Conservation (phyloP, 2,888 invertebrate species). For the Alsophila aescularia region DNA sequence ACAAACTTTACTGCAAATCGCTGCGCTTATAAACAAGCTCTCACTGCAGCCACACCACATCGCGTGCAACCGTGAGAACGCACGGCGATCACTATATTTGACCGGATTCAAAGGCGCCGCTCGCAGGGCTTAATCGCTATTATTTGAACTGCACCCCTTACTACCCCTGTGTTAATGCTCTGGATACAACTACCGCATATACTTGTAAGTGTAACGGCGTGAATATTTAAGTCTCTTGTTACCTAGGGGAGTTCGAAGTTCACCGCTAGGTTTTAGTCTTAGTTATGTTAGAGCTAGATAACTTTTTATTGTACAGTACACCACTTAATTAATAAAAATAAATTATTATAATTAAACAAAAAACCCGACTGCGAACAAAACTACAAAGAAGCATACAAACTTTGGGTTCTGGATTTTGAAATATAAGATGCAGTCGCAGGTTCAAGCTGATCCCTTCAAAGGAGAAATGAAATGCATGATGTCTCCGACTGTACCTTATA, state of each 20-base stretch:
- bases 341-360: no score
- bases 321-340: no score
- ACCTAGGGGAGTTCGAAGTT: background rate
- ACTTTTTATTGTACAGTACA: background rate
- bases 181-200: slow-evolving; percentile 9
- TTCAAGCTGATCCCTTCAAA: no score
- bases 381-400: no score
- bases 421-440: no score
- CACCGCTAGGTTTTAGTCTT: background rate
- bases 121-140: slow-evolving; percentile 55
- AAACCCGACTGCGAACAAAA: no score
- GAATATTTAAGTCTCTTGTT: background rate
- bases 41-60: slow-evolving; percentile 28
- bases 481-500: no score
- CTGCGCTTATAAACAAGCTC: slow-evolving; percentile 17
- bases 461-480: no score
- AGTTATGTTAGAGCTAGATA: background rate
- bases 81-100: slow-evolving; percentile 53
- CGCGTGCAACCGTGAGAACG: slow-evolving; percentile 51
- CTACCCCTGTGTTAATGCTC: slow-evolving; percentile 30
- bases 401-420: no score
- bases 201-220: background rate
- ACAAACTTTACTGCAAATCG: background rate
- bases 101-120: slow-evolving; percentile 59
- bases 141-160: slow-evolving; percentile 59